A percentile compares a stretch with the other conserved stretches of the same genome.
Conservation (phyloP, 2,797 vertebrate genomes). For the Eurystomus glaucurus region DNA sequence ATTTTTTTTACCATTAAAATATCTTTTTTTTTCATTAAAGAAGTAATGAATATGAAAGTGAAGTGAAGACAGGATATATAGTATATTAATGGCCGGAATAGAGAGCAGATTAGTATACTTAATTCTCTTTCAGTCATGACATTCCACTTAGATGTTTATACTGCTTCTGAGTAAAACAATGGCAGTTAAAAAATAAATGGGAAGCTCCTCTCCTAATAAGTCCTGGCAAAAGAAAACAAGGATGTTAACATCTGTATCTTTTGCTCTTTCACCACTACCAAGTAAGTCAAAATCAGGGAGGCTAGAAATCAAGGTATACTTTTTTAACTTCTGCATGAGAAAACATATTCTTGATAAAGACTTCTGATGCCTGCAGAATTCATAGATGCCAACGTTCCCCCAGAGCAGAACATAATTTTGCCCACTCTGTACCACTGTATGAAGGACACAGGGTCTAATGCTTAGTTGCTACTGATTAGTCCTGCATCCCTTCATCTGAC, state of each 20-base stretch:
- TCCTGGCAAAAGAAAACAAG: not conserved
- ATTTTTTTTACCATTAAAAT: constrained; percentile 82
- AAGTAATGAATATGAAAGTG: constrained; percentile 80
- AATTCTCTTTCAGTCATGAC: constrained; percentile 71
- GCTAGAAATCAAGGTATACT: not conserved
- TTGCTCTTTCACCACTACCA: not conserved
- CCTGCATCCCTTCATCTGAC: not conserved
- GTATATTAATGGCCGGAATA: constrained; percentile 57
- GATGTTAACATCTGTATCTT: not conserved
- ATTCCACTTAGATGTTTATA: constrained; percentile 42
- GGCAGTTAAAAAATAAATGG: not conserved
- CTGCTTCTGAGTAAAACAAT: constrained; percentile 2
- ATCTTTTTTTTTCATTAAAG: constrained; percentile 81
- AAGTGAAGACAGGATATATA: constrained; percentile 70
- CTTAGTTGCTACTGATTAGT: not conserved
- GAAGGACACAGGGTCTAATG: not conserved
- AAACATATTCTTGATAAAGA: not conserved
- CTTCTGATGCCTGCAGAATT: not conserved
- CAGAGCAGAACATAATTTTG: not conserved
- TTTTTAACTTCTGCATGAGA: not conserved
- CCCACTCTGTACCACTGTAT: not conserved
- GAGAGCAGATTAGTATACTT: constrained; percentile 72
- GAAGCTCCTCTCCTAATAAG: not conserved
- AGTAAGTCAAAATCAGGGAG: not conserved
- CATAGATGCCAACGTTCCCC: not conserved